These are phyloP conservation scores for Protaetia brevitarsis DNA, from an alignment of 1,140 invertebrate species.

Conservation along the genomic window DNA sequence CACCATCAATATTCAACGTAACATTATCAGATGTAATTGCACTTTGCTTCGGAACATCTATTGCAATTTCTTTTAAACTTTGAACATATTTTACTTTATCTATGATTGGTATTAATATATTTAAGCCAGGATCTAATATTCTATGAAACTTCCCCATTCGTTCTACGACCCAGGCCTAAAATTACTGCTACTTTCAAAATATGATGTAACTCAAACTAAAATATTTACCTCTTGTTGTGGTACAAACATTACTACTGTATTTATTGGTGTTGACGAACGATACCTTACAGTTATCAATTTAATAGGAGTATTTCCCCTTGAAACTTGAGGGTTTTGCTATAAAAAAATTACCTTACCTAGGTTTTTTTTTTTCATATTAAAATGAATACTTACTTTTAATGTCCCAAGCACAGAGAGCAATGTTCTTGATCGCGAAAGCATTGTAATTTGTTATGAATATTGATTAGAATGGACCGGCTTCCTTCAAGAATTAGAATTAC, in stretches of 20 bases:
- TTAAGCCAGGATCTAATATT: constrained; percentile 92
- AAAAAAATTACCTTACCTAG: not conserved
- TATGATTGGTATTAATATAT: constrained; percentile 87
- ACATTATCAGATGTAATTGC: constrained; percentile 98
- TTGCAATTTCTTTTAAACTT: constrained; percentile 98
- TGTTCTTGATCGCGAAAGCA: constrained; percentile 11
- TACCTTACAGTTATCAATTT: constrained; percentile 51
- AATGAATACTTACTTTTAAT: constrained; percentile 25
- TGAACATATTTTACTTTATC: constrained; percentile 98
- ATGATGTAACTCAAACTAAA: constrained; percentile 26
- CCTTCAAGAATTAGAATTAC: too few relatives aligned
- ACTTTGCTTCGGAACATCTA: constrained; percentile 98
- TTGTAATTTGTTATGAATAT: not conserved
- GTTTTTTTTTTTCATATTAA: not conserved
- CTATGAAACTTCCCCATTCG: constrained; percentile 96
- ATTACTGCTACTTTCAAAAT: constrained; percentile 34
- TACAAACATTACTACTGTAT: constrained; percentile 95
- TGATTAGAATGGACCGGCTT: too few relatives aligned
- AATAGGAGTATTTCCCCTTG: constrained; percentile 4
- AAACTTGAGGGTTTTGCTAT: constrained; percentile 14
- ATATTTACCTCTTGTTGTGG: constrained; percentile 97
- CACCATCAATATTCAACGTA: constrained; percentile 93
- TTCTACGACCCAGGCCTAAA: constrained; percentile 95
- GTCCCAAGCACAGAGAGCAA: not conserved
- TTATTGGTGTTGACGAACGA: constrained; percentile 74